phyloP scores from a whole-genome alignment of 2,113 vertebrate species.

The mouse (Mus musculus) region GRCm39 chr11:112203001-112203500 shows the following conservation, averaged over 20 bases:
- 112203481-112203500: too few species aligned
- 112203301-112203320: background rate
- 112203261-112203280: background rate
- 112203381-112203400: background rate
- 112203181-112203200: background rate
- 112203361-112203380: background rate
- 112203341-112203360: conserved; percentile 4
- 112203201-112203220: background rate
- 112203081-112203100: too few species aligned
- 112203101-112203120: too few species aligned
- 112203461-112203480: background rate
- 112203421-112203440: background rate
- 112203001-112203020: too few species aligned
- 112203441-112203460: background rate
- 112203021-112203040: too few species aligned
- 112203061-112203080: too few species aligned
- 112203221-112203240: background rate
- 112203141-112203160: background rate
- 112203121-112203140: background rate
- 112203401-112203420: background rate
- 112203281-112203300: background rate
- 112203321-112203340: background rate
- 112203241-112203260: background rate
- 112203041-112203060: too few species aligned
- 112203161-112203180: background rate